Conservation (phyloP, 2,888 invertebrate genomes). For the Trisateles emortualis region DNA sequence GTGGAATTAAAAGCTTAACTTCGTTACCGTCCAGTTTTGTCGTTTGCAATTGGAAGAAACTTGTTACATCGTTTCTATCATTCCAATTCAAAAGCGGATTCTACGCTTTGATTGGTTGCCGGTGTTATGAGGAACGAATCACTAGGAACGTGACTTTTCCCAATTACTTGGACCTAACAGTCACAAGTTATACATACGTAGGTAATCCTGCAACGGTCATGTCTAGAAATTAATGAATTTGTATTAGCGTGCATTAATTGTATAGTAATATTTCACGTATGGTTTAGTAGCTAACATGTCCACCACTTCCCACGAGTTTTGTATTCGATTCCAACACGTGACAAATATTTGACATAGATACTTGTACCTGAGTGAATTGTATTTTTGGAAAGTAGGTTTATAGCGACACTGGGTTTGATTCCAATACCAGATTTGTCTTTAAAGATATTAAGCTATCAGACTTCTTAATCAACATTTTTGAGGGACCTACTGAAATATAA, state of each 20-base stretch:
- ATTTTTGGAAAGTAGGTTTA: too few relatives aligned
- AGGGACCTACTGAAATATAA: too few relatives aligned
- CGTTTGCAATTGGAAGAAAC: conserved; percentile 82
- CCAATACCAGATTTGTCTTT: too few relatives aligned
- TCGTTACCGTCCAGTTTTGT: conserved; percentile 82
- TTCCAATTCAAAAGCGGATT: conserved; percentile 84
- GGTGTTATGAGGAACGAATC: conserved; percentile 64
- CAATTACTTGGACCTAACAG: conserved; percentile 40
- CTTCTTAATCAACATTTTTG: too few relatives aligned
- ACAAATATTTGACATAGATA: too few relatives aligned
- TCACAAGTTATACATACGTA: conserved; percentile 12
- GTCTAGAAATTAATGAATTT: not conserved
- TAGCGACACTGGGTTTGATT: too few relatives aligned
- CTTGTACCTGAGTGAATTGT: too few relatives aligned
- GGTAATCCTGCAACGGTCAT: conserved; percentile 6
- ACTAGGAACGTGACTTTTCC: conserved; percentile 64
- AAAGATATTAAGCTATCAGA: too few relatives aligned
- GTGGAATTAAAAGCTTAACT: conserved; percentile 82
- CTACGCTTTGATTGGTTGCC: conserved; percentile 80
- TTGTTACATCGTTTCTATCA: conserved; percentile 81
- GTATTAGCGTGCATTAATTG: not conserved
- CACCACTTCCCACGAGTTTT: too few relatives aligned
- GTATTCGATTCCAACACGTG: too few relatives aligned
- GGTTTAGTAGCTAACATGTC: too few relatives aligned
- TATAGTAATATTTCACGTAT: too few relatives aligned